A percentile compares a stretch with the other conserved stretches of the same genome.
Evolutionary conservation across 2,888 invertebrate species (phyloP).

Genomic region (Macroteleia sp.): DNA sequence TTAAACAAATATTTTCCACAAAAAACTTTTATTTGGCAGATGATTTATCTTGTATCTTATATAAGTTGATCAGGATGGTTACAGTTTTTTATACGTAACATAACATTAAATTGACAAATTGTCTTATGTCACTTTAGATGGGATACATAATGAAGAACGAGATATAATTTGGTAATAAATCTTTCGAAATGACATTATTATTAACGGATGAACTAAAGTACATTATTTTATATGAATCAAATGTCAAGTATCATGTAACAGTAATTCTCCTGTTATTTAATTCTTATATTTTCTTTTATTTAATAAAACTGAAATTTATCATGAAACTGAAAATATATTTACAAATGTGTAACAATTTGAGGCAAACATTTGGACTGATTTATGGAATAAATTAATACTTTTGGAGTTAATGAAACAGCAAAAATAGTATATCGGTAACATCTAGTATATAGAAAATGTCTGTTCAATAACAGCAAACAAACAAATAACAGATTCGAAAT

Average conservation of each 20-base stretch:
- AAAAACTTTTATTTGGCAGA: no score
- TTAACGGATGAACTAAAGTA: conserved; percentile 2
- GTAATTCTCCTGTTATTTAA: no score
- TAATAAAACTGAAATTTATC: no score
- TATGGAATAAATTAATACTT: no score
- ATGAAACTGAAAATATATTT: no score
- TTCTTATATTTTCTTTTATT: no score
- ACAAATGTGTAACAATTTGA: no score
- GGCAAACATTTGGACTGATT: no score
- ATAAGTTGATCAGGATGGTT: conserved; percentile 8
- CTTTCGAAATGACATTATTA: conserved; percentile 11
- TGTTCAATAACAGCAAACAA: conserved; percentile 4
- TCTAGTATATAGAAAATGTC: background rate
- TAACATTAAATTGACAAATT: conserved; percentile 21
- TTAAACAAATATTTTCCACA: no score
- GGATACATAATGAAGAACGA: conserved; percentile 6
- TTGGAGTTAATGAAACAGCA: no score
- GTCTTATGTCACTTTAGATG: conserved; percentile 18
- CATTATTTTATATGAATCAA: background rate
- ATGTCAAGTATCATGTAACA: background rate
- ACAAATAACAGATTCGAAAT: conserved; percentile 4
- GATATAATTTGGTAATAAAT: conserved; percentile 22
- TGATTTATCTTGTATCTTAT: no score
- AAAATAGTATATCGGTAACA: no score
- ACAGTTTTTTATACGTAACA: background rate